A percentile compares a stretch with the other conserved stretches of the same genome.
phyloP scores from a whole-genome alignment of 2,797 vertebrate species.

The Dryobates pubescens region DNA sequence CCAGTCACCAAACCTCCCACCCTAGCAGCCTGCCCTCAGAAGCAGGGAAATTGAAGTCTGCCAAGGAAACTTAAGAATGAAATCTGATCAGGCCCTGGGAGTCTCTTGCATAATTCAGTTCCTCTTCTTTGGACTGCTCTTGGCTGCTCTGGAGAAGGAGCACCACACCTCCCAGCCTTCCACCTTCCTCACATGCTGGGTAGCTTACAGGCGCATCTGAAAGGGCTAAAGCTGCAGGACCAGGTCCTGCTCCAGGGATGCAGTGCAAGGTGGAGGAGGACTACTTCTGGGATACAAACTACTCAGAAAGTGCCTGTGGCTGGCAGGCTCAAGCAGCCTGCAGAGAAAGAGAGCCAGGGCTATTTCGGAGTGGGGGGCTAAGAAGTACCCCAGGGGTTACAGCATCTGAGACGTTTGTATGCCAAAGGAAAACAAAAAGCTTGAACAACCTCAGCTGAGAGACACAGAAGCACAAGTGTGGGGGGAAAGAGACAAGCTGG shows the following conservation, averaged over 20 bases:
- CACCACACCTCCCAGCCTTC: neutral
- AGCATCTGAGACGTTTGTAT: neutral
- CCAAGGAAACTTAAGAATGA: slow-evolving; percentile 28
- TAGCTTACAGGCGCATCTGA: neutral
- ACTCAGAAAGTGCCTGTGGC: neutral
- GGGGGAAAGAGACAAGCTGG: neutral
- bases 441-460: neutral
- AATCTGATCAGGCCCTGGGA: neutral
- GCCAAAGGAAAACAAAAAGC: neutral
- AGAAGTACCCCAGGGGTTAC: neutral
- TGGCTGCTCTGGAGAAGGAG: neutral
- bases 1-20: neutral
- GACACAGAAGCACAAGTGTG: neutral
- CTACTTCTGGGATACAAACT: neutral
- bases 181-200: neutral
- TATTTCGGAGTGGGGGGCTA: neutral
- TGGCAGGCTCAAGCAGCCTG: neutral
- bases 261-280: neutral
- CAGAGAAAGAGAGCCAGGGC: neutral
- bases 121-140: neutral
- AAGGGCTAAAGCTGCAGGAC: neutral
- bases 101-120: slow-evolving; percentile 58
- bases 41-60: slow-evolving; percentile 11
- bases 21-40: neutral
- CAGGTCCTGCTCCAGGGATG: neutral